Conservation (phyloP, 64 coral and sea anemone genomes). For the Stylophora pistillata region DNA sequence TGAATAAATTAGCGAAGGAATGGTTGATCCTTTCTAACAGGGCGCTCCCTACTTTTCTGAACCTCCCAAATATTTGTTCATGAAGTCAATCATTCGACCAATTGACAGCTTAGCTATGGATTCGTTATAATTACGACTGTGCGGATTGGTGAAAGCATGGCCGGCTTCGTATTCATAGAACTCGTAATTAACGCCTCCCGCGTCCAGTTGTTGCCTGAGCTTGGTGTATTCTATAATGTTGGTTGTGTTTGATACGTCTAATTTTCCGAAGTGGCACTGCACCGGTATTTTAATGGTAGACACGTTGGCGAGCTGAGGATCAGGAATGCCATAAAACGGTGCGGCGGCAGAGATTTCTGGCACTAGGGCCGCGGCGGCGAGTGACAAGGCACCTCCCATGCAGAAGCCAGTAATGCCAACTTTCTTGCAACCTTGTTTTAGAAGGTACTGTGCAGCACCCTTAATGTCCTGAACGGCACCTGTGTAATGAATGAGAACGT, state of each 20-base stretch:
- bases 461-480: conserved; percentile 56
- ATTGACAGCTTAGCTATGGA: conserved; percentile 39
- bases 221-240: conserved; percentile 43
- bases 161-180: conserved; percentile 74
- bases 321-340: conserved; percentile 81
- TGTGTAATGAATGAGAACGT: neutral
- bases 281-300: conserved; percentile 67
- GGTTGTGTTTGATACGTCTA: conserved; percentile 35
- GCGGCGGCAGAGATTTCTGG: conserved; percentile 68
- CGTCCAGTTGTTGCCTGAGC: conserved; percentile 50
- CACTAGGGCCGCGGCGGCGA: conserved; percentile 64
- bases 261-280: conserved; percentile 80
- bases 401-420: conserved; percentile 82
- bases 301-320: conserved; percentile 28
- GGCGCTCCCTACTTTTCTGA: neutral
- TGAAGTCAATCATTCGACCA: conserved; percentile 79
- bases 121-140: conserved; percentile 60
- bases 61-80: conserved; percentile 62
- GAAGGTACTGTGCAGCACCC: conserved; percentile 61
- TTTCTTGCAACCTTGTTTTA: conserved; percentile 64
- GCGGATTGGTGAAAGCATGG: conserved; percentile 71
- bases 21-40: neutral
- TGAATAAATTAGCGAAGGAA: neutral
- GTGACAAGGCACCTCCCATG: conserved; percentile 64
- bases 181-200: conserved; percentile 63